These are phyloP conservation scores for Xenentodon cancila DNA, from an alignment of 2,797 vertebrate genomes.

Conservation along the genomic window DNA sequence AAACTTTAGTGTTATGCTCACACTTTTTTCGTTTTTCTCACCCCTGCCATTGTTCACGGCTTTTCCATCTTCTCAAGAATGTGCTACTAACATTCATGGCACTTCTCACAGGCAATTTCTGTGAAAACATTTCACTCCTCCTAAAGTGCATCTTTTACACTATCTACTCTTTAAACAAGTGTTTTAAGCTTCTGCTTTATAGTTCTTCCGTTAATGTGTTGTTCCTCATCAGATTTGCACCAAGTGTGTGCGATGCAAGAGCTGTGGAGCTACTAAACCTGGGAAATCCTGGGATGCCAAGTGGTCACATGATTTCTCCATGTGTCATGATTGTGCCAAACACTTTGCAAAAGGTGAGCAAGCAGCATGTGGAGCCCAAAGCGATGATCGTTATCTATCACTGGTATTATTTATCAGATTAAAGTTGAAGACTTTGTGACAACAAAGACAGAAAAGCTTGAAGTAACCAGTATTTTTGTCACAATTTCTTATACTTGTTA, in stretches of 20 bases:
- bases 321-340: conserved; percentile 99
- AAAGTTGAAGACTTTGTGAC: not conserved
- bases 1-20: conserved; percentile 24
- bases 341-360: conserved; percentile 94
- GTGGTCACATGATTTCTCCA: conserved; percentile 99
- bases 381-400: not conserved
- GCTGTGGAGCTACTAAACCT: conserved; percentile 96
- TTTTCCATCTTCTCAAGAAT: conserved; percentile 19
- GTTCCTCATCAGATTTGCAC: conserved; percentile 89
- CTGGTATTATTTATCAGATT: not conserved
- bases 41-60: conserved; percentile 33
- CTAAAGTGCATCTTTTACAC: conserved; percentile 26
- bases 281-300: conserved; percentile 98
- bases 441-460: not conserved
- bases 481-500: conserved; percentile 6
- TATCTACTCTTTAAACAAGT: conserved; percentile 15
- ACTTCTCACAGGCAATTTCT: conserved; percentile 13
- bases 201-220: conserved; percentile 9
- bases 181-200: conserved; percentile 9
- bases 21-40: conserved; percentile 19
- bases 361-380: not conserved
- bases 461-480: not conserved
- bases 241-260: conserved; percentile 97
- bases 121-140: conserved; percentile 26
- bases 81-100: conserved; percentile 20